These are phyloP conservation scores for Paguma larvata DNA, from an alignment of 2,797 vertebrate species.

Conservation along the genomic window DNA sequence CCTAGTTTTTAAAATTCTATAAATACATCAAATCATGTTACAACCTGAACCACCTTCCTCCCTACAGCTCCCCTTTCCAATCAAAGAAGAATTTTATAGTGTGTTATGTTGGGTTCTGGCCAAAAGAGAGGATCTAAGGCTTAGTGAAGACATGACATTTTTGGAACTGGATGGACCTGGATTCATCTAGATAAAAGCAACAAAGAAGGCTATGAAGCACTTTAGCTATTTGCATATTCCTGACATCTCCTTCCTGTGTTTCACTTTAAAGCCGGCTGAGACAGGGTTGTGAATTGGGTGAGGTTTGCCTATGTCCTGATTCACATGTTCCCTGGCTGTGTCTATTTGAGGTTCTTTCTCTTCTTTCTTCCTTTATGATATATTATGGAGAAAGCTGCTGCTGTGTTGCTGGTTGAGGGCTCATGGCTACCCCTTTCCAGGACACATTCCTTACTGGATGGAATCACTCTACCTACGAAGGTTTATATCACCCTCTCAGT, in stretches of 20 bases:
- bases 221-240: background rate
- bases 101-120: rapidly evolving
- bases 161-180: background rate
- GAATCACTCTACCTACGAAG: background rate
- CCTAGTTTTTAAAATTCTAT: background rate
- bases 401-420: too few relatives aligned
- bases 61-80: rapidly evolving
- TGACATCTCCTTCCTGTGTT: background rate
- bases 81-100: background rate
- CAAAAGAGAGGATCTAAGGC: too few relatives aligned
- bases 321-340: too few relatives aligned
- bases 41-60: rapidly evolving
- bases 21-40: background rate
- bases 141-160: background rate
- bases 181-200: background rate
- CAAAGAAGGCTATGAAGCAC: background rate
- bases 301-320: background rate
- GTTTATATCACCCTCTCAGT: background rate
- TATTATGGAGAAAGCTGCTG: background rate
- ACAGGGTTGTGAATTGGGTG: too few relatives aligned
- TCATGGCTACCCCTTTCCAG: background rate
- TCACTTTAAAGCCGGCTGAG: background rate
- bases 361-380: background rate
- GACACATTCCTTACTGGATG: background rate
- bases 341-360: background rate